Evolutionary conservation across 1,140 invertebrate species (phyloP), one percentile per base, ranked within the genome.

Genomic region (Philopotamus ludificatus): DNA sequence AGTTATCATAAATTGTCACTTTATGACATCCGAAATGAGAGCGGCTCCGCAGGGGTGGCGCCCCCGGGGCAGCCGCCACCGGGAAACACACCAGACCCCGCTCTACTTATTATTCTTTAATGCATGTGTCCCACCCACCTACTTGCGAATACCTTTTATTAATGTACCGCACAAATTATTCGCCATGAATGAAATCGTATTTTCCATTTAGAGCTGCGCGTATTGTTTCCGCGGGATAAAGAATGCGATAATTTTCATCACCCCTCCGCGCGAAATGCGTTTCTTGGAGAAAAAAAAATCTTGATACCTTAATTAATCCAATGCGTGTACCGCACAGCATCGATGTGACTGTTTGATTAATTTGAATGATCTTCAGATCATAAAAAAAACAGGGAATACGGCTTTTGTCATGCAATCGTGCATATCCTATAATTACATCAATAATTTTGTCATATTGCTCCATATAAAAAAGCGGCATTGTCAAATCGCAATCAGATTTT

Each of bases 1-100:
- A 70, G 68, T 70, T 70, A 70, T 70, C 68, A 70, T 70, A 70
- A 70, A 70, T 70, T 70, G 68, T 70, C 68, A 70, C 68, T 70
- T 70, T 70, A 70, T 70, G 68, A 70, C 68, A 70, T 70, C 68
- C 68, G 68, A 70, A 70, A 70, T 70, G 68, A 70, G 68, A 67
- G 68, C 65, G 59, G 68, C 65, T 51, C 68, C 60, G 55, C 63
- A 50, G 65, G 62, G 65, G 62, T 44, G 60, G 59, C 16, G 55
- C 39, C 9, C 42, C 49, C 54, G 41, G 4, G 21, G 16, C 60
- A 10, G 59, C 15, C 28, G 50, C 41, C 28, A 21, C 41, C 41
- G 54, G 54, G 41, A 45, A 44, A 60, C 21, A 60, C 59, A 21
- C 21, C 59, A 25, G 41, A 47, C 42, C 21, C 10, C 23, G 42